Evolutionary conservation across 2,113 vertebrate genomes (phyloP).

Genomic region (Miniopterus natalensis): DNA sequence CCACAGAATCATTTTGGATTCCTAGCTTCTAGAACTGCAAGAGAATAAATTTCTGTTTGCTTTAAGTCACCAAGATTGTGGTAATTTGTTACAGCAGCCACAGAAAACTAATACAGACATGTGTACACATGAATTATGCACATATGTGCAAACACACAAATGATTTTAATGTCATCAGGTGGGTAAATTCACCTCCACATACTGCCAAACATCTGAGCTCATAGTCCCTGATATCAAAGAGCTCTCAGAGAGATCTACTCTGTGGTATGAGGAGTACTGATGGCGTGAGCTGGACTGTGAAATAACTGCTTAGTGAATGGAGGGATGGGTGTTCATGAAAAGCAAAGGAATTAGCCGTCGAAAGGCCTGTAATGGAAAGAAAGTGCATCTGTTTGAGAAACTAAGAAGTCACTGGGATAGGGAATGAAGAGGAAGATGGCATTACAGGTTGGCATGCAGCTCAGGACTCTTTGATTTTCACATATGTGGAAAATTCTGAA

Average conservation of each 20-base stretch:
- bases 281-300: neutral
- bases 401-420: fast-evolving
- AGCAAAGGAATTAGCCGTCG: too few relatives aligned
- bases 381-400: fast-evolving
- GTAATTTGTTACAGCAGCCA: neutral
- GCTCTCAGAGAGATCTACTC: fast-evolving
- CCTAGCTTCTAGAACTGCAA: neutral
- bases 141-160: neutral
- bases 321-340: fast-evolving
- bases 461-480: neutral
- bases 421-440: neutral
- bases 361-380: neutral
- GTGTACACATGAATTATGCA: neutral
- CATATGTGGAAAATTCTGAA: neutral
- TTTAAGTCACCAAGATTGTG: neutral
- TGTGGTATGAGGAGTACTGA: fast-evolving
- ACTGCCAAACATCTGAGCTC: neutral
- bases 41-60: neutral
- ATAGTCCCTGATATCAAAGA: too few relatives aligned
- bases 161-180: too few relatives aligned
- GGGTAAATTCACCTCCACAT: neutral
- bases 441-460: fast-evolving
- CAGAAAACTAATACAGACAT: neutral
- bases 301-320: neutral
- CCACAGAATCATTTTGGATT: neutral